Evolutionary conservation across 1,140 invertebrate genomes (phyloP), one percentile per base, ranked within the genome.

Genomic region (Oryctes rhinoceros): DNA sequence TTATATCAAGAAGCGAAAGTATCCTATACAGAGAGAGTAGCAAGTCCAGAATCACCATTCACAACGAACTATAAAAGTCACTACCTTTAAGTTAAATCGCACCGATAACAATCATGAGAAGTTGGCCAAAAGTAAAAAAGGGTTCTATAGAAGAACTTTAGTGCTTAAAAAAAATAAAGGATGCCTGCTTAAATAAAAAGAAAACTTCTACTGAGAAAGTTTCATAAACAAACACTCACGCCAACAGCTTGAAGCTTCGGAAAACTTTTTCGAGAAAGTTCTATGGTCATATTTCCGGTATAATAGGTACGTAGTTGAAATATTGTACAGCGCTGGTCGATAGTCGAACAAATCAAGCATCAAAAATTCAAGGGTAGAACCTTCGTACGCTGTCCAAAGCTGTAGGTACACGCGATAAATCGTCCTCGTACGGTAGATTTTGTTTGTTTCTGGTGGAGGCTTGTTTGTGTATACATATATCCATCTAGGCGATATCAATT

Each of bases 401-500:
- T 71, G 65, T 35, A 24, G 65, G 24, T 71, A 35, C 35, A 30
- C 2, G 24, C 65, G 24, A 35, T 71, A 71, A 71, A 71, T 71
- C 35, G 65, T 24, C 65, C 65, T 15, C 24, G 24, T 30, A 13
- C 35, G 35, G 53, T 71, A 30, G 20, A 30, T 37, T 71, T 71
- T 71, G 65, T 71, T 71, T 71, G 65, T 71, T 35, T 59, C 35
- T 24, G 65, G 35, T 71, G 37, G 65, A 13, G 24, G 53, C 53
- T 4, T 59, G 5, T 35, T 15, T 24, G 30, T 71, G 20, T 71
- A 10, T 71, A 10, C 35, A 24, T 30, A 15, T 24, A 71, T 71
- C 65, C 30, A 67, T 67, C 65, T 24, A 35, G 65, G 35, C 20
- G 24, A 37, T 71, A 71, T 71, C 65, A 71, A 71, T 71, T 71